A percentile compares a stretch with the other conserved stretches of the same genome.
phyloP scores from a whole-genome alignment of 1,140 invertebrate species.

The Heterodera schachtii region DNA sequence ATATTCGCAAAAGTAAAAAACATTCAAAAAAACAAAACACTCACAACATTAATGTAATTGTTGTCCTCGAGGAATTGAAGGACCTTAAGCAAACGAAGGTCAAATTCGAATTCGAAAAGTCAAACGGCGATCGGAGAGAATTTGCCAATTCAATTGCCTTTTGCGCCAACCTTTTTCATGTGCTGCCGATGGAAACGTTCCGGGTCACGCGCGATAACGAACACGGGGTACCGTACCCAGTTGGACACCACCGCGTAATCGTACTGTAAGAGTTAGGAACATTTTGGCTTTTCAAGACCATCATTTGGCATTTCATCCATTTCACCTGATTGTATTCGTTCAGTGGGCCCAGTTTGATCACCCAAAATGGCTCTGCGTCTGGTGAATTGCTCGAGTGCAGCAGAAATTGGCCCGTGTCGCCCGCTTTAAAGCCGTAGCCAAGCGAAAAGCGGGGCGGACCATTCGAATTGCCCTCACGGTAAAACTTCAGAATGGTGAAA shows the following conservation, averaged over 20 bases:
- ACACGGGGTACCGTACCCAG: conserved; percentile 63
- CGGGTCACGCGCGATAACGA: conserved; percentile 65
- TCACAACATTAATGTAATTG: conserved; percentile 65
- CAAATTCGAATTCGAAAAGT: too few relatives aligned
- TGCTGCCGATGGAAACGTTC: conserved; percentile 59
- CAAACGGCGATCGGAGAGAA: too few relatives aligned
- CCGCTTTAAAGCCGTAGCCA: conserved; percentile 65
- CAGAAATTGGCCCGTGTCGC: conserved; percentile 64
- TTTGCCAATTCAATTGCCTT: too few relatives aligned
- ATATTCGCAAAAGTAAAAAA: neutral
- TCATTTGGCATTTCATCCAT: neutral
- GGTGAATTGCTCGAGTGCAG: conserved; percentile 63
- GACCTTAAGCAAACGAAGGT: conserved; percentile 28
- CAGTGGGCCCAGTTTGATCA: conserved; percentile 63
- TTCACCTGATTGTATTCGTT: conserved; percentile 61
- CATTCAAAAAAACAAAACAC: neutral
- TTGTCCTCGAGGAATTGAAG: conserved; percentile 65
- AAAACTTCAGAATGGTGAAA: conserved; percentile 65
- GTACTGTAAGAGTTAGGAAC: conserved; percentile 38
- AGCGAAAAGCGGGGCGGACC: conserved; percentile 63
- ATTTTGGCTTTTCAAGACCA: neutral
- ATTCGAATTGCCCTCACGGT: conserved; percentile 64
- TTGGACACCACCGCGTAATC: conserved; percentile 65
- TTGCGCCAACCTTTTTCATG: conserved; percentile 50
- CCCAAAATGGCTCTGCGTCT: conserved; percentile 62